Conservation (phyloP, 1,140 invertebrate genomes). For the Halyomorpha halys region DNA sequence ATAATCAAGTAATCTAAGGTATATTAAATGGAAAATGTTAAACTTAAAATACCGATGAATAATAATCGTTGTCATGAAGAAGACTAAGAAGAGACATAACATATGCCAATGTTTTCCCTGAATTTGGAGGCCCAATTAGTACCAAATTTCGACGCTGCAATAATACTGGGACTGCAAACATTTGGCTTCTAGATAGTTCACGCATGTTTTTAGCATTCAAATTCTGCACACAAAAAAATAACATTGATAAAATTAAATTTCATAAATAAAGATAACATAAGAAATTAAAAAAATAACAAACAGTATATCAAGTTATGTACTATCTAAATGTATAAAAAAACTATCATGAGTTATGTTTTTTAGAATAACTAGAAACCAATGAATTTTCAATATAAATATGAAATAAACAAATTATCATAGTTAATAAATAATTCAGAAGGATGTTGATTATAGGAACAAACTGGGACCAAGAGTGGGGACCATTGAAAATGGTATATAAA, state of each 20-base stretch:
- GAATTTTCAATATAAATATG: background rate
- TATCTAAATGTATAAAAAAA: no score
- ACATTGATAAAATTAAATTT: background rate
- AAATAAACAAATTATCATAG: background rate
- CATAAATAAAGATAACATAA: background rate
- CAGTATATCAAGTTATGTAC: no score
- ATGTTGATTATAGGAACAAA: background rate
- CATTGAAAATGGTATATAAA: background rate
- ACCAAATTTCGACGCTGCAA: constrained; percentile 10
- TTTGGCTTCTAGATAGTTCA: constrained; percentile 10
- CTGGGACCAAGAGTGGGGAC: background rate
- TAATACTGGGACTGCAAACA: background rate
- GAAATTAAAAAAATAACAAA: background rate
- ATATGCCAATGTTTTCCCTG: constrained; percentile 15
- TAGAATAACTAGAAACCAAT: no score
- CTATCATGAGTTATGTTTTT: no score
- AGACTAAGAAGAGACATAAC: constrained; percentile 12
- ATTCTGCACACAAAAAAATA: constrained; percentile 5
- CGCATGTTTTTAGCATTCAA: background rate
- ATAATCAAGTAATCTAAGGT: background rate
- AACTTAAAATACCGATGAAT: background rate
- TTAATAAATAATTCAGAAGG: background rate
- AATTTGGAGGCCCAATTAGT: constrained; percentile 10
- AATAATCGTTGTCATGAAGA: background rate
- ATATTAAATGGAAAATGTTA: background rate